Base-by-base conservation (phyloP, 1,140 invertebrate species). In the Heliconius hewitsoni region DNA sequence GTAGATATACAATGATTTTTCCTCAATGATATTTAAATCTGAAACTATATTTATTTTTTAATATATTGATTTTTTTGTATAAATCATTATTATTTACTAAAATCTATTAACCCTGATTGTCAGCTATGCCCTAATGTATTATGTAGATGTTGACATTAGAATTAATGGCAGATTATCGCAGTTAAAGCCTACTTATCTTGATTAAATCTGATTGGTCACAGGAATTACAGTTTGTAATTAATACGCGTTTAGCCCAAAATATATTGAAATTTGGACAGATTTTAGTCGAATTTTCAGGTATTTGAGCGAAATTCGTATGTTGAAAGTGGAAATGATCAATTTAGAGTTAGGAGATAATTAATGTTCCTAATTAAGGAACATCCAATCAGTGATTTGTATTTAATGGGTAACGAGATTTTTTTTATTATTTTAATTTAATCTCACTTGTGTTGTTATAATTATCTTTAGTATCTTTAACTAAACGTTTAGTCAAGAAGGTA, bases 151-250 rank as follows among this genome's bases (percentile, higher is more conserved):
- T 66, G 60, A 66, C 60, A 18, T 66, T 66, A 30, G 60, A 66
- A 66, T 66, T 66, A 66, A 66, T 66, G 60, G 60, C 27, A 66
- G 60, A 66, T 66, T 66, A 66, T 66, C 60, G 27, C 60, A 27
- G 60, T 66, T 66, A 30, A 66, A 16, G 60, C 60, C 60, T 66
- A 66, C 60, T 66, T 66, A 66, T 66, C 60, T 66, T 66, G 60
- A 66, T 66, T 66, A 66, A 66, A 66, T 66, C 60, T 66, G 60
- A 66, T 66, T 66, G 60, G 60, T 66, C 60, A 66, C 60, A 66
- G 60, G 60, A 66, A 66, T 66, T 66, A 66, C 23, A 11, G 13
- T 66, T 3, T 30, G 27, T 66, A 66, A 66, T 66, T 66, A 66
- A 66, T 30, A 66, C 11, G 27, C 27, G 27, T 66, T 66, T 66